These are phyloP conservation scores for Saxidomus purpurata DNA, from an alignment of 1,140 invertebrate species.

Conservation along the genomic window DNA sequence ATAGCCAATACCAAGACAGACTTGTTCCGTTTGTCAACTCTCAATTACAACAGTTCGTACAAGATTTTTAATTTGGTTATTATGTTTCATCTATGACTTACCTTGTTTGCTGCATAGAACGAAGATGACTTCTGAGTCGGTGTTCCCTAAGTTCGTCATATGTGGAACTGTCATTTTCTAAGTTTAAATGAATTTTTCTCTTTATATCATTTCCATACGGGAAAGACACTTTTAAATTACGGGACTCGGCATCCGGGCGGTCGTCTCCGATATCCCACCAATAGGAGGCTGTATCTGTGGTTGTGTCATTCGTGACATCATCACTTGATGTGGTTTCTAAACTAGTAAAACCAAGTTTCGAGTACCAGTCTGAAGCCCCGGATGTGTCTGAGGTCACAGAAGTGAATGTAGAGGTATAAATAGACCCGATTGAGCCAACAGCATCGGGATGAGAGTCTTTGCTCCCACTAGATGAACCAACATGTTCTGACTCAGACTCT, in stretches of 20 bases:
- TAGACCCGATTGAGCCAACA: background rate
- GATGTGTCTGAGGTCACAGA: conserved; percentile 59
- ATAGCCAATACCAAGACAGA: no score
- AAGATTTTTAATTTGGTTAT: no score
- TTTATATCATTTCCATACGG: conserved; percentile 40
- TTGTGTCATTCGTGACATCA: conserved; percentile 44
- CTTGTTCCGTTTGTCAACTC: no score
- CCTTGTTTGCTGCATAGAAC: conserved; percentile 53
- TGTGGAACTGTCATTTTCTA: conserved; percentile 41
- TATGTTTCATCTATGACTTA: no score
- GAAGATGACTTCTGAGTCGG: conserved; percentile 42
- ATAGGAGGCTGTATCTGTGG: conserved; percentile 41
- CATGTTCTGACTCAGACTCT: background rate
- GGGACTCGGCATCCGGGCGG: background rate
- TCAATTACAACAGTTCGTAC: no score
- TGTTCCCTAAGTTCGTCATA: conserved; percentile 52
- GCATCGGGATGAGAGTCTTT: background rate
- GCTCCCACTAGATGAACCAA: background rate
- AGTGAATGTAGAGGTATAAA: conserved; percentile 48
- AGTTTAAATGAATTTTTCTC: conserved; percentile 47
- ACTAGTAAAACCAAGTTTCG: conserved; percentile 42
- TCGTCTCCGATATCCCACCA: conserved; percentile 56
- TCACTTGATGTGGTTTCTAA: conserved; percentile 55
- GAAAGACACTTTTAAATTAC: background rate
- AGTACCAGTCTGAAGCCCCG: conserved; percentile 53